phyloP scores from a whole-genome alignment of 2,113 vertebrate species.

The Gymnogyps californianus region DNA sequence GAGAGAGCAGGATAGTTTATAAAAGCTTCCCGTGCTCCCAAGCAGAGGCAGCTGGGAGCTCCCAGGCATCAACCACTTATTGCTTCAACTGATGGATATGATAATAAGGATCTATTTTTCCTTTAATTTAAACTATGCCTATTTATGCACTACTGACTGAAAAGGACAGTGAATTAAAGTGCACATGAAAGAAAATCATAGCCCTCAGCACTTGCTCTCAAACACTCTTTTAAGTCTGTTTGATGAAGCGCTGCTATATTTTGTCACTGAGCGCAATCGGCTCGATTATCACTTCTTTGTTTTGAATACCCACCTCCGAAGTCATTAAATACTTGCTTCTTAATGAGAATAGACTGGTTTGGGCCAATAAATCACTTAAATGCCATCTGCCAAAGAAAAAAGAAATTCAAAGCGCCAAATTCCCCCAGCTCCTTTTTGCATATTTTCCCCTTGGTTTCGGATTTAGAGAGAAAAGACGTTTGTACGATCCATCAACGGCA shows the following conservation, averaged over 20 bases:
- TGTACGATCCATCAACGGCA: not conserved
- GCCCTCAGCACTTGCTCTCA: constrained; percentile 45
- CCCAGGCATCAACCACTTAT: not conserved
- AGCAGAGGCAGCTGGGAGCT: not conserved
- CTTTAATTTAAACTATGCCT: constrained; percentile 46
- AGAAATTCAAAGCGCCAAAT: not conserved
- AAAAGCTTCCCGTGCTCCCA: not conserved
- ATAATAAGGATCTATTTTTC: not conserved
- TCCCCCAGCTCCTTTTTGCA: not conserved
- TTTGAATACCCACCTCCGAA: constrained; percentile 11
- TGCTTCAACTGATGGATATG: not conserved
- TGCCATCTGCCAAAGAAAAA: constrained; percentile 12
- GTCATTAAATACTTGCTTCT: constrained; percentile 40
- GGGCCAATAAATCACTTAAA: constrained; percentile 47
- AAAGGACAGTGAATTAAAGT: constrained; percentile 52
- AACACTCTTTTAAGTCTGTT: not conserved
- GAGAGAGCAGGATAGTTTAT: fast-evolving
- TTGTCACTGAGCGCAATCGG: not conserved
- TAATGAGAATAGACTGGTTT: constrained; percentile 33
- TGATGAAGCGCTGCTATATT: constrained; percentile 9
- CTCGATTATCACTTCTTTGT: not conserved
- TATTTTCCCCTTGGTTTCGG: not conserved
- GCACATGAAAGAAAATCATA: constrained; percentile 44
- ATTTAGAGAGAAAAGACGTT: not conserved
- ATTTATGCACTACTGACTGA: constrained; percentile 29